A percentile compares a stretch with the other conserved stretches of the same genome.
Conservation (phyloP, 2,797 vertebrate species). For the Myiothlypis coronata region DNA sequence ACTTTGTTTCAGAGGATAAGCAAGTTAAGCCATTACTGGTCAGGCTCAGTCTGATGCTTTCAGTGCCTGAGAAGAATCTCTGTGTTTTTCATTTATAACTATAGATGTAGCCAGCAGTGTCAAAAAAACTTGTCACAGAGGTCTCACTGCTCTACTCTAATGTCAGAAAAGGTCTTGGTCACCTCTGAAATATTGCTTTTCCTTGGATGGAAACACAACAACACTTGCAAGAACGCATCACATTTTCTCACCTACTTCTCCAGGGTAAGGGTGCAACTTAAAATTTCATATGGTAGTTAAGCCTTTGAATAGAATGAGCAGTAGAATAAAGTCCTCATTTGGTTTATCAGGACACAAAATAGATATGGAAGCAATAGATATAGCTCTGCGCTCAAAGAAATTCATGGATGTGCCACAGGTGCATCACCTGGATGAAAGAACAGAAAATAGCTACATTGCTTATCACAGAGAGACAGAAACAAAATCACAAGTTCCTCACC, state of each 20-base stretch:
- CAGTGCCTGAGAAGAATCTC: neutral
- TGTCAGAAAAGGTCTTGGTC: neutral
- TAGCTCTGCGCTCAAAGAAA: neutral
- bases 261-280: neutral
- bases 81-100: neutral
- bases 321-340: neutral
- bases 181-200: neutral
- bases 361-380: neutral
- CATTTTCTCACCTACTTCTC: neutral
- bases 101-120: neutral
- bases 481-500: fast-evolving
- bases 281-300: neutral
- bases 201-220: neutral
- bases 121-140: neutral
- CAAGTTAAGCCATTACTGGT: neutral
- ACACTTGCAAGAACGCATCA: no score
- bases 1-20: constrained; percentile 27
- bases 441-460: fast-evolving
- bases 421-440: neutral
- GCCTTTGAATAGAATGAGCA: neutral
- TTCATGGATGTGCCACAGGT: fast-evolving
- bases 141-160: neutral
- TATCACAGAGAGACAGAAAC: neutral
- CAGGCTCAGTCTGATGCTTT: neutral
- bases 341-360: neutral